These are phyloP conservation scores for Pseudochromis fuscus DNA, from an alignment of 2,797 vertebrate species.

Conservation along the genomic window DNA sequence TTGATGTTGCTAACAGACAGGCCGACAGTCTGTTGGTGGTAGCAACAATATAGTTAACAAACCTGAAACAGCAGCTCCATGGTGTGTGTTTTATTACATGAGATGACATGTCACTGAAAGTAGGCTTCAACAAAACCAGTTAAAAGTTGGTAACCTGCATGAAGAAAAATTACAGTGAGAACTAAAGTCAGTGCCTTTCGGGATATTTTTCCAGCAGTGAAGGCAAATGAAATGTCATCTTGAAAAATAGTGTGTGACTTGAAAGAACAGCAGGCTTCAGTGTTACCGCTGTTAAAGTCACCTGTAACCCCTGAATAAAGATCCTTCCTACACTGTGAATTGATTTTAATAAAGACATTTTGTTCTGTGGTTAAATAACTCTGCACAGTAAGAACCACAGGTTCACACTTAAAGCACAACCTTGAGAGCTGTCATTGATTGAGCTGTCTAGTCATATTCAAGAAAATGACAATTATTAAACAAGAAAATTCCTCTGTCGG, in stretches of 20 bases:
- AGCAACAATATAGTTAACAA: too few relatives aligned
- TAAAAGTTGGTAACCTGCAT: slow-evolving; percentile 3
- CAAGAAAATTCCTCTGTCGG: neutral
- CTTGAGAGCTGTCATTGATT: neutral
- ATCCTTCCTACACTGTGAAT: too few relatives aligned
- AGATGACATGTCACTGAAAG: neutral
- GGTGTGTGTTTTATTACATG: slow-evolving; percentile 6
- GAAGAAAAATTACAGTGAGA: neutral
- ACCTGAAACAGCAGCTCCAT: neutral
- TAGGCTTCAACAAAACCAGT: slow-evolving; percentile 3
- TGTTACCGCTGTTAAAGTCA: too few relatives aligned
- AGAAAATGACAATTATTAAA: slow-evolving; percentile 7
- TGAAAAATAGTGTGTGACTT: neutral
- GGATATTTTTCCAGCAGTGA: slow-evolving; percentile 1
- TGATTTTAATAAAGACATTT: too few relatives aligned
- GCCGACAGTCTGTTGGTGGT: too few relatives aligned
- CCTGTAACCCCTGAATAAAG: too few relatives aligned
- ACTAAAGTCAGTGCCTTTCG: neutral
- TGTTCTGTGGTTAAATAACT: too few relatives aligned
- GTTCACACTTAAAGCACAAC: neutral
- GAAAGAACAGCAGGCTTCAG: too few relatives aligned
- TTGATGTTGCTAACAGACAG: too few relatives aligned
- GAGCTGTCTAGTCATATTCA: neutral
- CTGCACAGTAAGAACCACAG: neutral
- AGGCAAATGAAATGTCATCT: slow-evolving; percentile 6